Percentiles rank a stretch among this genome's conserved stretches.
Conservation (phyloP, 2,888 invertebrate species). For the Ormyrus nitidulus region DNA sequence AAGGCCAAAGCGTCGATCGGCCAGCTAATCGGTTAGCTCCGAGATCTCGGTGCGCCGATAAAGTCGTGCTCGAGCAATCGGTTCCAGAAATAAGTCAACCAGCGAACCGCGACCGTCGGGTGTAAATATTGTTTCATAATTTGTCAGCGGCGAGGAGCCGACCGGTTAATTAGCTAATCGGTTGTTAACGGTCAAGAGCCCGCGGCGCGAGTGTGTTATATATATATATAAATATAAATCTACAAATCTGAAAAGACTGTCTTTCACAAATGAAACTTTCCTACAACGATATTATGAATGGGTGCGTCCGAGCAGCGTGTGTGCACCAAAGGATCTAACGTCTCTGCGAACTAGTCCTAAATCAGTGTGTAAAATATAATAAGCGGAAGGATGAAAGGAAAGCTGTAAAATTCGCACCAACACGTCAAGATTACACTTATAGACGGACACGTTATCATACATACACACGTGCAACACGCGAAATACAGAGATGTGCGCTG, state of each 20-base stretch:
- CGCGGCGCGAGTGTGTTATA: not conserved
- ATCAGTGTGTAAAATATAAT: slow-evolving; percentile 19
- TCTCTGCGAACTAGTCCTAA: slow-evolving; percentile 49
- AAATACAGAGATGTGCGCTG: not conserved
- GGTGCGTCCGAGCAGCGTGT: not conserved
- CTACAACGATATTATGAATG: not conserved
- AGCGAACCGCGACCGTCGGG: too few species aligned
- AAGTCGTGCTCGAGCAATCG: too few species aligned
- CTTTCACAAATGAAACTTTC: slow-evolving; percentile 14
- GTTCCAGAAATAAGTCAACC: too few species aligned
- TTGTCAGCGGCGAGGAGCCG: too few species aligned
- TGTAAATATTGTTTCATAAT: too few species aligned
- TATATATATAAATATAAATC: not conserved
- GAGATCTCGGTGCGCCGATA: too few species aligned
- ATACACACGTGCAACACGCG: not conserved
- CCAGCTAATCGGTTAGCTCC: too few species aligned
- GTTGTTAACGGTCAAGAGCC: not conserved
- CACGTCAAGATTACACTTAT: not conserved
- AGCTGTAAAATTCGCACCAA: not conserved
- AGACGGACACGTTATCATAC: not conserved
- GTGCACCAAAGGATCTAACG: slow-evolving; percentile 24
- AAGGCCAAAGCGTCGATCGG: too few species aligned
- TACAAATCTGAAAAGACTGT: slow-evolving; percentile 10
- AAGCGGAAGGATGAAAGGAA: not conserved
- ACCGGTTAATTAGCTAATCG: too few species aligned